Base-by-base conservation (phyloP, 2,113 vertebrate genomes). In the Odocoileus hemionus region DNA sequence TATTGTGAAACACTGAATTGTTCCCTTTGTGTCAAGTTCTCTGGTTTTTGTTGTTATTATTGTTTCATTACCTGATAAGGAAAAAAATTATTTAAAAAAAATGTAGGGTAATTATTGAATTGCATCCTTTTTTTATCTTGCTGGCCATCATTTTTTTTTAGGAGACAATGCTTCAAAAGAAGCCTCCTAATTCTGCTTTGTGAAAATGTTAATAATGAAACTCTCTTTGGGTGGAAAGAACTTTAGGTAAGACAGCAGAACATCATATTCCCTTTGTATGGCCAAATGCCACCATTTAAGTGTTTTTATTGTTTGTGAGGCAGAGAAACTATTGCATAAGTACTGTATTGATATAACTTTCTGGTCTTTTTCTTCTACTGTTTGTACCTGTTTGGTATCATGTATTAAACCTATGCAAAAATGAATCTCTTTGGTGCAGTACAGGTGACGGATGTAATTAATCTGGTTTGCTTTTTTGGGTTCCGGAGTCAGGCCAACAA, bases 21-120 rank as follows among this genome's bases (percentile, higher is more conserved):
- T 79, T 87, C 70, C 26, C 55, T 97, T 93, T 96, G 60, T 87
- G 97, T 94, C 74, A 88, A 78, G 83, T 94, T 96, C 93, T 97
- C 87, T 91, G 58, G 52, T 3, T 95, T 95, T 94, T 93, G 33
- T 90, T 97, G 74, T 96, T 95, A 43, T 87, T 95, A 97, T 95
- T 96, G 60, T 97, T 91, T 97, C 43, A 97, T 95, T 93, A 95
- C 30, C 86, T 67, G 30, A 82, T 55, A 64, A 74, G 60, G 54
- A 80, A 95, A 94, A 94, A 84, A 92, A 16, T 54, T 39, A 88
- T 89, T 89, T 55, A 4, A n/a, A 36, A 85, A 89, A 92, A 93
- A 93, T 70, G 26, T 90, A 84, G 61, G 55, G 14, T 60, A 83
- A 88, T 97, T 96, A 94, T 33, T 91, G 78, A 95, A 91, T 82